Conservation (phyloP, 2,797 vertebrate genomes). For the Ptychadena robeensis region DNA sequence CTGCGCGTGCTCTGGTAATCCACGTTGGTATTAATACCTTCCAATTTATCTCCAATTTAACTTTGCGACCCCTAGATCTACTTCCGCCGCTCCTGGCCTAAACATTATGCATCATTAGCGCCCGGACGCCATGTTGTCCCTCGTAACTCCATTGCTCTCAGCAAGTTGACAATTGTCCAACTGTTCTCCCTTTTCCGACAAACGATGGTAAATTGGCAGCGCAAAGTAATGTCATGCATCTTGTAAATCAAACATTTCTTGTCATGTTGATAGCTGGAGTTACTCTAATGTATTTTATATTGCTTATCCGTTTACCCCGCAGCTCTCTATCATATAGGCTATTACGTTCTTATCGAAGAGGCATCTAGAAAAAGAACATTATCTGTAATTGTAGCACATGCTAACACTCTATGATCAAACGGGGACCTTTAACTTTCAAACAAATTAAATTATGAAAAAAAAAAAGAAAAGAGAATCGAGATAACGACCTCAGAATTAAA, state of each 20-base stretch:
- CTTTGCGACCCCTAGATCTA: not conserved
- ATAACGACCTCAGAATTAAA: constrained; percentile 95
- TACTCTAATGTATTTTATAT: constrained; percentile 87
- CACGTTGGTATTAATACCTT: not conserved
- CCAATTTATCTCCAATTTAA: not conserved
- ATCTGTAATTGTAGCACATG: constrained; percentile 98
- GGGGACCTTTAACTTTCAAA: constrained; percentile 93
- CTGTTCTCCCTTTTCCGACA: constrained; percentile 74
- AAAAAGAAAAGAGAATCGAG: constrained; percentile 87
- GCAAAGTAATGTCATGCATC: constrained; percentile 72
- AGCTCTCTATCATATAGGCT: constrained; percentile 84
- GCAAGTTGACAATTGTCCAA: constrained; percentile 76
- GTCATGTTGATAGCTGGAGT: constrained; percentile 85
- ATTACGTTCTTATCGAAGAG: constrained; percentile 85
- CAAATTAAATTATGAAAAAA: constrained; percentile 81
- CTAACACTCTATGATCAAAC: constrained; percentile 94
- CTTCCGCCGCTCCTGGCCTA: not conserved
- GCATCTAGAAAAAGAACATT: constrained; percentile 93
- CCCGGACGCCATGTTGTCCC: not conserved
- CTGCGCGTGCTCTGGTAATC: not conserved
- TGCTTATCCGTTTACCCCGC: constrained; percentile 83
- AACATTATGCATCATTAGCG: constrained; percentile 2
- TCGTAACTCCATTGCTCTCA: constrained; percentile 70
- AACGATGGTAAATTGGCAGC: constrained; percentile 66
- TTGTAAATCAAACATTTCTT: constrained; percentile 84